These are phyloP conservation scores for Caprella mutica DNA, from an alignment of 2,888 invertebrate species.

Conservation along the genomic window DNA sequence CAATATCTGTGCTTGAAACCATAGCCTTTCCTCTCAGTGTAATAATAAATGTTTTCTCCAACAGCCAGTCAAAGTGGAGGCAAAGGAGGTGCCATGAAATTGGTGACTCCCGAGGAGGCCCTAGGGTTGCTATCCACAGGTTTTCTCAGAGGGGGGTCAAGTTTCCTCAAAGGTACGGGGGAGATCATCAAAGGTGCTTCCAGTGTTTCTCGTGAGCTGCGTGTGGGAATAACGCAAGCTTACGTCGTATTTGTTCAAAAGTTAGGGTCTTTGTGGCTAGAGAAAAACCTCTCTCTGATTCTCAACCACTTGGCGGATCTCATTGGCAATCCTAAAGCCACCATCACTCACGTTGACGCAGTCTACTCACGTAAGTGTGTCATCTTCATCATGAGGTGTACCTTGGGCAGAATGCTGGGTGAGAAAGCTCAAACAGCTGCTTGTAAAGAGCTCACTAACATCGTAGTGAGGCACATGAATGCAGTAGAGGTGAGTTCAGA, in stretches of 20 bases:
- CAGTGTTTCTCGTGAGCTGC: constrained; percentile 84
- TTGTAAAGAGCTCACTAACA: constrained; percentile 75
- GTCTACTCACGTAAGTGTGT: constrained; percentile 96
- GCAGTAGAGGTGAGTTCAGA: constrained; percentile 48
- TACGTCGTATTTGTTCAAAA: constrained; percentile 91
- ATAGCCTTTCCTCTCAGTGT: no score
- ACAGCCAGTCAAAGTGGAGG: constrained; percentile 3
- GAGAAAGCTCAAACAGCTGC: constrained; percentile 95
- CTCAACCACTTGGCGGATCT: constrained; percentile 82
- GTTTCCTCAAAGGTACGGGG: constrained; percentile 81
- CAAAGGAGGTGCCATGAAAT: constrained; percentile 45
- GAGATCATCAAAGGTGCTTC: constrained; percentile 93
- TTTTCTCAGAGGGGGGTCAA: constrained; percentile 83
- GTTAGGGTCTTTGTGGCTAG: constrained; percentile 89
- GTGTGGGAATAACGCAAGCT: constrained; percentile 95
- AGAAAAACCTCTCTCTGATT: constrained; percentile 74
- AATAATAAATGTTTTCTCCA: no score
- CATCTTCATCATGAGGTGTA: constrained; percentile 81
- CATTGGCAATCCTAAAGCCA: constrained; percentile 85
- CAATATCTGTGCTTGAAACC: no score
- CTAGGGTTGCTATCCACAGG: constrained; percentile 83
- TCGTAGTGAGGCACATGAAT: constrained; percentile 88
- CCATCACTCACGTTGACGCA: constrained; percentile 91
- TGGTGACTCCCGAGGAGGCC: constrained; percentile 77
- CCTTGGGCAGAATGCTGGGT: constrained; percentile 84